These are phyloP conservation scores for Sipha maydis DNA, from an alignment of 2,888 invertebrate genomes.

Conservation along the genomic window DNA sequence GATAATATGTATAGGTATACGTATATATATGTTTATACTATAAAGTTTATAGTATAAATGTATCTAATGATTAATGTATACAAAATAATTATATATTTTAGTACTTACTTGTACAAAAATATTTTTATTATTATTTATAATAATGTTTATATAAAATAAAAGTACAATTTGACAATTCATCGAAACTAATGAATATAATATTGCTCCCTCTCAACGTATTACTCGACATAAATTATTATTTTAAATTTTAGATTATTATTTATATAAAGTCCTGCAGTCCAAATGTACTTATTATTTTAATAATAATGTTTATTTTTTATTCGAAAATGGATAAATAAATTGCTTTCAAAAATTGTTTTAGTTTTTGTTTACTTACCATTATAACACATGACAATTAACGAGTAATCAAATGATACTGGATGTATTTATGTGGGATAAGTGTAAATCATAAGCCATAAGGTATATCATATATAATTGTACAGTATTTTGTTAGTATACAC, in stretches of 20 bases:
- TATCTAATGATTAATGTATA: no score
- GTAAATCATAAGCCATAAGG: not conserved
- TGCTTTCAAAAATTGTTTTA: not conserved
- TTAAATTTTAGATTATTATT: not conserved
- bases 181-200: not conserved
- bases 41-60: no score
- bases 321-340: not conserved
- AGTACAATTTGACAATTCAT: not conserved
- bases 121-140: not conserved
- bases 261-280: not conserved
- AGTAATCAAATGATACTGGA: not conserved
- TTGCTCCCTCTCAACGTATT: not conserved
- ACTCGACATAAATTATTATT: not conserved
- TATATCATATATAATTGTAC: not conserved
- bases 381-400: not conserved
- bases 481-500: not conserved
- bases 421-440: not conserved
- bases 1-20: no score
- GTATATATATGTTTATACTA: no score
- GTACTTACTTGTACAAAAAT: not conserved
- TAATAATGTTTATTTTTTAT: not conserved
- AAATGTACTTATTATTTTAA: not conserved
- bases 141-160: not conserved
- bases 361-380: conserved; percentile 12
- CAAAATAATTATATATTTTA: no score